Conservation (phyloP, 2,888 invertebrate genomes). For the Polyommatus iphigenia region DNA sequence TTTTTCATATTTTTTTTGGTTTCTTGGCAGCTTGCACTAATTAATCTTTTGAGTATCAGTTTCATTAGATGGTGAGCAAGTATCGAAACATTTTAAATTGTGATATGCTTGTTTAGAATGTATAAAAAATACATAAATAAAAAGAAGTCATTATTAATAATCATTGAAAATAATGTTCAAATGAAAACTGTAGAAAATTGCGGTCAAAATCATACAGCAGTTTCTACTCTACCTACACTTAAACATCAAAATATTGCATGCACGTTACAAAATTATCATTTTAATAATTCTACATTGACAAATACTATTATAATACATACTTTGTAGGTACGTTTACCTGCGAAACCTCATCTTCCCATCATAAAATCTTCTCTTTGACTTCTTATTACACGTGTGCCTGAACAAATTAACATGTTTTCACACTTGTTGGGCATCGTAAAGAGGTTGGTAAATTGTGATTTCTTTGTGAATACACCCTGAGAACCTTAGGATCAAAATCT, state of each 20-base stretch:
- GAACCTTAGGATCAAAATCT: background rate
- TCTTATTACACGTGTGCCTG: constrained; percentile 22
- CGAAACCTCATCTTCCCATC: background rate
- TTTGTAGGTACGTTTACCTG: background rate
- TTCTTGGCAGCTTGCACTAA: background rate
- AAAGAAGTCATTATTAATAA: background rate
- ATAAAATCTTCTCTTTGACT: constrained; percentile 10
- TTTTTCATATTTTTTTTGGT: background rate
- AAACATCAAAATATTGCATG: background rate
- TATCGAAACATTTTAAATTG: background rate
- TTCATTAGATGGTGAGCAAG: background rate
- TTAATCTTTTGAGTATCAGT: background rate
- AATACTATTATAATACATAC: background rate
- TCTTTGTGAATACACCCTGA: background rate
- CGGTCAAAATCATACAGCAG: background rate
- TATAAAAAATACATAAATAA: too few relatives aligned
- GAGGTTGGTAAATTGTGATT: constrained; percentile 16
- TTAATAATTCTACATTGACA: background rate
- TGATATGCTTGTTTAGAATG: too few relatives aligned
- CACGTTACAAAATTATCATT: background rate
- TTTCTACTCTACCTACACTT: background rate
- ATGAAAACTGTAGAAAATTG: background rate
- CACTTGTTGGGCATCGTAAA: constrained; percentile 40
- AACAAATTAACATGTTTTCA: constrained; percentile 41
- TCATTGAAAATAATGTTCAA: background rate